These are phyloP conservation scores for Oxyscelio sp. DNA, from an alignment of 2,888 invertebrate genomes.

Conservation along the genomic window DNA sequence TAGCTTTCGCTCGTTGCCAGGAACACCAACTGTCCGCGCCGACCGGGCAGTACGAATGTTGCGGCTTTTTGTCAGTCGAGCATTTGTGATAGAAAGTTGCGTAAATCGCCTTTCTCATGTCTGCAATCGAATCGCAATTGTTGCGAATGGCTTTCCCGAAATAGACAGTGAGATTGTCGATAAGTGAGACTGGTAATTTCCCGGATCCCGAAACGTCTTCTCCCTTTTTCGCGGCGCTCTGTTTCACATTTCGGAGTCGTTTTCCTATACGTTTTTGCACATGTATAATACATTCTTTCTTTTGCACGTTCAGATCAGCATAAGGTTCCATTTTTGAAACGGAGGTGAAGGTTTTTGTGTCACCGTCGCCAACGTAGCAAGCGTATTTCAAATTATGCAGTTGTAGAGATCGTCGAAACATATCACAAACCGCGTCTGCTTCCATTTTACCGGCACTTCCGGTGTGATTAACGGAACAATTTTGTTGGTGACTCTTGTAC, in stretches of 20 bases:
- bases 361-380: conserved; percentile 39
- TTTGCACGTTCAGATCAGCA: conserved; percentile 19
- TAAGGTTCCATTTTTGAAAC: conserved; percentile 48
- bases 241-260: conserved; percentile 46
- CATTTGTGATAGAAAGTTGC: conserved; percentile 24
- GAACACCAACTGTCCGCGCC: conserved; percentile 19
- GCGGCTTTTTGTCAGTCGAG: conserved; percentile 28
- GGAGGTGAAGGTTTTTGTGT: conserved; percentile 47
- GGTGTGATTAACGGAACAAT: conserved; percentile 30
- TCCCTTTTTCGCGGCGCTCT: conserved; percentile 10
- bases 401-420: conserved; percentile 28
- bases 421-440: conserved; percentile 29
- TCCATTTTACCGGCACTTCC: conserved; percentile 44
- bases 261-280: conserved; percentile 51
- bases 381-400: conserved; percentile 44
- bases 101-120: conserved; percentile 24
- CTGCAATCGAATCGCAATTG: conserved; percentile 34
- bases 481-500: conserved; percentile 21
- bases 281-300: conserved; percentile 45
- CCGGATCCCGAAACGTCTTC: conserved; percentile 14
- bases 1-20: conserved; percentile 26
- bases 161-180: conserved; percentile 28
- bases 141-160: conserved; percentile 29
- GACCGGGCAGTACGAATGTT: conserved; percentile 24
- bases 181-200: conserved; percentile 24